A percentile compares a stretch with the other conserved stretches of the same genome.
phyloP scores from a whole-genome alignment of 2,113 vertebrate species.

The Rhynchomys soricoides region DNA sequence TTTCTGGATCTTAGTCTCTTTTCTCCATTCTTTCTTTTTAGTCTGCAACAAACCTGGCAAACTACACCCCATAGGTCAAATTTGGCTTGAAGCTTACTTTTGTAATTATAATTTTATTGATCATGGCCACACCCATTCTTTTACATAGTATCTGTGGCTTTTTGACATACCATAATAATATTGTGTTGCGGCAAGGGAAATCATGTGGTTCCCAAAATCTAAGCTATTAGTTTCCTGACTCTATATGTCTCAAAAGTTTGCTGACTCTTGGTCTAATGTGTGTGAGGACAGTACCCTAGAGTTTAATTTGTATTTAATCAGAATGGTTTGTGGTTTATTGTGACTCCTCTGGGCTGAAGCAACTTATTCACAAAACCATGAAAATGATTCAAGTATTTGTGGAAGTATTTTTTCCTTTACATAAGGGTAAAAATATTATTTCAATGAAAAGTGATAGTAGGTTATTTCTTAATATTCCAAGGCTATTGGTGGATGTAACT shows the following conservation, averaged over 20 bases:
- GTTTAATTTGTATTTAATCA: conserved; percentile 39
- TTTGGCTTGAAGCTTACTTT: neutral
- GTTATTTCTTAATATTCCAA: conserved; percentile 57
- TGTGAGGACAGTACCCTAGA: neutral
- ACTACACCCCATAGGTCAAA: neutral
- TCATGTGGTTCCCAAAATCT: neutral
- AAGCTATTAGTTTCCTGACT: neutral
- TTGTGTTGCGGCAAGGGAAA: conserved; percentile 18
- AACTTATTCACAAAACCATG: conserved; percentile 25
- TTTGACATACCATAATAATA: neutral
- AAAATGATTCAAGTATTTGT: conserved; percentile 35
- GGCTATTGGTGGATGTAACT: conserved; percentile 32
- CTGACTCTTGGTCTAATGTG: neutral
- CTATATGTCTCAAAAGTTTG: neutral
- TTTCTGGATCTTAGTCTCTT: neutral
- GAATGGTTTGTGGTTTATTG: conserved; percentile 55
- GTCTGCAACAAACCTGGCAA: neutral
- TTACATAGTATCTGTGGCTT: neutral
- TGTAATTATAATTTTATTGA: conserved; percentile 6
- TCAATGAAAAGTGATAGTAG: conserved; percentile 50
- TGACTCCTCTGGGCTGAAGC: neutral
- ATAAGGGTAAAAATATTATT: conserved; percentile 34
- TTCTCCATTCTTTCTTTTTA: neutral
- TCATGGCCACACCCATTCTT: neutral
- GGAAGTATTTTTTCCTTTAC: conserved; percentile 41